These are phyloP conservation scores for Anthrax anthrax DNA, from an alignment of 2,888 invertebrate genomes.

Conservation along the genomic window DNA sequence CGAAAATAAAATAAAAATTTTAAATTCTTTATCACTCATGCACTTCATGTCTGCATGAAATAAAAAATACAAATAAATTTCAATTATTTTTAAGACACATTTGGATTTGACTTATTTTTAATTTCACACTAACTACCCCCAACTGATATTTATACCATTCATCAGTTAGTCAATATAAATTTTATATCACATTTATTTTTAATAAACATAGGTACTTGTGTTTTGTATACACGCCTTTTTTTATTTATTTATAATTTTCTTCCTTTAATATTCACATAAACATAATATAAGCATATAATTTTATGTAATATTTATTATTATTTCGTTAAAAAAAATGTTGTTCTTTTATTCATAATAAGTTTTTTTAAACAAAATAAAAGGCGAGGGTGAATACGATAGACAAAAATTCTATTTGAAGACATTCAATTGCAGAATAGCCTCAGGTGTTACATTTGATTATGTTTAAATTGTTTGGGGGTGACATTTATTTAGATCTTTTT, in stretches of 20 bases:
- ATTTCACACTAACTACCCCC: slow-evolving; percentile 8
- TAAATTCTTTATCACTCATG: no score
- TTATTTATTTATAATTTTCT: not conserved
- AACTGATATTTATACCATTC: slow-evolving; percentile 1
- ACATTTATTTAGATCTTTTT: not conserved
- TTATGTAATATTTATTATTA: no score
- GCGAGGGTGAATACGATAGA: not conserved
- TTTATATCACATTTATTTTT: no score
- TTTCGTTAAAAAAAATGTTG: no score
- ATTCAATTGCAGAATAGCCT: not conserved
- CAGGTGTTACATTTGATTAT: not conserved
- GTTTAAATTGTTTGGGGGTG: not conserved
- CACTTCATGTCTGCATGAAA: no score
- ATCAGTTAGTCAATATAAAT: no score
- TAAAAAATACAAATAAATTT: no score
- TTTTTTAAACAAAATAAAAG: not conserved
- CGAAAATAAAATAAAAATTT: no score
- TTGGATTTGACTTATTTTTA: slow-evolving; percentile 8
- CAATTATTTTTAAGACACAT: slow-evolving; percentile 2
- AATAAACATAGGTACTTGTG: no score
- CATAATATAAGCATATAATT: no score
- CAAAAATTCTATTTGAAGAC: not conserved
- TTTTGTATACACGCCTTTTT: not conserved
- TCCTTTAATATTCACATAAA: not conserved
- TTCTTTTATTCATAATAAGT: not conserved